Evolutionary conservation across 2,888 invertebrate genomes (phyloP).

Genomic region (Sinhomidia bicolor): DNA sequence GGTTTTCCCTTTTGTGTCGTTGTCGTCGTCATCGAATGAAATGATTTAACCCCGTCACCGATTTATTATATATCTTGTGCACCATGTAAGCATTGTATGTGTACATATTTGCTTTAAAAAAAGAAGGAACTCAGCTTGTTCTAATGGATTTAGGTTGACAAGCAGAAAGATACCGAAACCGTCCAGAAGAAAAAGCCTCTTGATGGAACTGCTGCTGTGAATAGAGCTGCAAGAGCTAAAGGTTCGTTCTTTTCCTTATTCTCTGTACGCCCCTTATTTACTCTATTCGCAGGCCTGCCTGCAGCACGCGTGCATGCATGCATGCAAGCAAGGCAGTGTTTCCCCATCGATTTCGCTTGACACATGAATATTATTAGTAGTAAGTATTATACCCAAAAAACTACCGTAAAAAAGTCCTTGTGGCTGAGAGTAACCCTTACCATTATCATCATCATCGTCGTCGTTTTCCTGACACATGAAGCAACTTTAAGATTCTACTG

Average conservation of each 20-base stretch:
- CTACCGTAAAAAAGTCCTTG: background rate
- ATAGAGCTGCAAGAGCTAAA: constrained; percentile 77
- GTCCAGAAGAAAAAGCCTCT: constrained; percentile 78
- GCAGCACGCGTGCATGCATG: background rate
- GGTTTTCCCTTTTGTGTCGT: background rate
- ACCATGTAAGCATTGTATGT: no score
- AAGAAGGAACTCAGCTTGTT: constrained; percentile 57
- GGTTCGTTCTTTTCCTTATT: constrained; percentile 61
- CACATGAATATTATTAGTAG: background rate
- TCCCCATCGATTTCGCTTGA: background rate
- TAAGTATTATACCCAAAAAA: background rate
- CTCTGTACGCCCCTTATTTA: background rate
- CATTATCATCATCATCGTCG: background rate
- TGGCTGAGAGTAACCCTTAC: background rate
- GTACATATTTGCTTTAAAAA: background rate
- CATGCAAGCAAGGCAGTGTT: background rate
- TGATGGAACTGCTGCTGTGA: constrained; percentile 76
- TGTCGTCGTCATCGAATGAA: no score
- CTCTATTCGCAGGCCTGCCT: background rate
- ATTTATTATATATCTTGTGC: no score
- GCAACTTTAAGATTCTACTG: background rate
- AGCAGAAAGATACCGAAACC: constrained; percentile 78
- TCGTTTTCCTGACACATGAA: background rate
- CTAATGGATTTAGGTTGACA: constrained; percentile 70
- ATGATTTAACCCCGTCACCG: no score